Percentiles rank a stretch among this genome's conserved stretches.
Evolutionary conservation across 2,113 vertebrate genomes (phyloP).

Genomic region (Pteruthius melanotis): DNA sequence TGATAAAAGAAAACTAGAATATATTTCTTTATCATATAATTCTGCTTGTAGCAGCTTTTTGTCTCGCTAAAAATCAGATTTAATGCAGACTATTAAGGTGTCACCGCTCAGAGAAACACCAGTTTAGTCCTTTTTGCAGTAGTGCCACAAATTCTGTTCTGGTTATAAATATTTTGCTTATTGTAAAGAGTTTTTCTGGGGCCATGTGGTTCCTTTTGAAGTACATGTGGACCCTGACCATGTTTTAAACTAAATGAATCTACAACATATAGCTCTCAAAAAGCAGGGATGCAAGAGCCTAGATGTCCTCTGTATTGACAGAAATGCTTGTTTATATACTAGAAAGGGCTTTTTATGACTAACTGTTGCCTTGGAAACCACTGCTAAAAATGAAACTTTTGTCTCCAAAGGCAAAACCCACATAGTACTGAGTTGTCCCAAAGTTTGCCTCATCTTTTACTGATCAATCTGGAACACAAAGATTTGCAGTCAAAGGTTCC

Average conservation of each 20-base stretch:
- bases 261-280: background rate
- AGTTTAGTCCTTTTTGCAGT: background rate
- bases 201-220: background rate
- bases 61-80: background rate
- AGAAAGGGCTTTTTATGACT: background rate
- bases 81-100: background rate
- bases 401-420: background rate
- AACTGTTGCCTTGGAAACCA: constrained; percentile 14
- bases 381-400: background rate
- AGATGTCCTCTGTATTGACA: background rate
- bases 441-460: background rate
- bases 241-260: background rate
- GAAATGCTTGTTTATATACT: background rate
- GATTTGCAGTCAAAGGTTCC: background rate
- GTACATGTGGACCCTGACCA: background rate
- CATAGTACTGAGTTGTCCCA: background rate
- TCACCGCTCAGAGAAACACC: background rate
- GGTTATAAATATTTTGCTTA: background rate
- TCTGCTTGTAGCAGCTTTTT: constrained; percentile 9
- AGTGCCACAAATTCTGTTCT: background rate
- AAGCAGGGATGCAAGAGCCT: background rate
- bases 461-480: background rate
- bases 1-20: constrained; percentile 2
- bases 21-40: constrained; percentile 19
- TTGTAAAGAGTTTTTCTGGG: background rate